Conservation (phyloP, 2,113 vertebrate genomes). For the Tupaia tana region DNA sequence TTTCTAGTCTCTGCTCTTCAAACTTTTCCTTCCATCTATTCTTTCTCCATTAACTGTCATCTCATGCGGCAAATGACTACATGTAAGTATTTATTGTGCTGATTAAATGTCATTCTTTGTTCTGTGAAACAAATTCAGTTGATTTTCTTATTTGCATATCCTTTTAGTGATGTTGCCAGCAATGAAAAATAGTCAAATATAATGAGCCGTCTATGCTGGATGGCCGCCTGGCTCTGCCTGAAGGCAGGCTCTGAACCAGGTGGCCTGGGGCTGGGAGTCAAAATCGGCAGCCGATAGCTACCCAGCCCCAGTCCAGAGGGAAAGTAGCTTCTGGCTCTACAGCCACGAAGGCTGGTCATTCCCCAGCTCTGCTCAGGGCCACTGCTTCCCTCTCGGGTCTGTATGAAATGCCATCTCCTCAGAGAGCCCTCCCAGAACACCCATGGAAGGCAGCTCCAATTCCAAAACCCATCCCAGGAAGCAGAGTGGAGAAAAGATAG, state of each 20-base stretch:
- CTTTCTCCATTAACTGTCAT: conserved; percentile 64
- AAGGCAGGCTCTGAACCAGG: conserved; percentile 70
- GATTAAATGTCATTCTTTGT: conserved; percentile 80
- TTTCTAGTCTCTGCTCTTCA: conserved; percentile 25
- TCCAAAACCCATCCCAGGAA: not conserved
- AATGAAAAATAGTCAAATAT: conserved; percentile 74
- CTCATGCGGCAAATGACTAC: conserved; percentile 55
- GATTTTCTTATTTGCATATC: conserved; percentile 82
- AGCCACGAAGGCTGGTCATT: not conserved
- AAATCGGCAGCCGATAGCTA: conserved; percentile 25
- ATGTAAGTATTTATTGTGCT: conserved; percentile 75
- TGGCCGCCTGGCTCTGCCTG: conserved; percentile 73
- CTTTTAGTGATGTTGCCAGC: conserved; percentile 77
- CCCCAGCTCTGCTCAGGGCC: not conserved
- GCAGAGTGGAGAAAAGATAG: not conserved
- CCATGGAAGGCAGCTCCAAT: not conserved
- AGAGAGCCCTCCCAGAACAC: not conserved
- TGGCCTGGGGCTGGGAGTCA: conserved; percentile 62
- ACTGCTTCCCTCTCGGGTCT: not conserved
- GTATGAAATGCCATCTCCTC: not conserved
- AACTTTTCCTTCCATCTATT: conserved; percentile 25
- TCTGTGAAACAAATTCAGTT: conserved; percentile 78
- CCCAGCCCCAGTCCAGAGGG: not conserved
- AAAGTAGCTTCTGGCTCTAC: not conserved
- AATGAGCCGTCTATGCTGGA: conserved; percentile 73